Evolutionary conservation across 2,888 invertebrate species (phyloP), one percentile per base, ranked within the genome.

Genomic region (Lasioglossum oenotherae): DNA sequence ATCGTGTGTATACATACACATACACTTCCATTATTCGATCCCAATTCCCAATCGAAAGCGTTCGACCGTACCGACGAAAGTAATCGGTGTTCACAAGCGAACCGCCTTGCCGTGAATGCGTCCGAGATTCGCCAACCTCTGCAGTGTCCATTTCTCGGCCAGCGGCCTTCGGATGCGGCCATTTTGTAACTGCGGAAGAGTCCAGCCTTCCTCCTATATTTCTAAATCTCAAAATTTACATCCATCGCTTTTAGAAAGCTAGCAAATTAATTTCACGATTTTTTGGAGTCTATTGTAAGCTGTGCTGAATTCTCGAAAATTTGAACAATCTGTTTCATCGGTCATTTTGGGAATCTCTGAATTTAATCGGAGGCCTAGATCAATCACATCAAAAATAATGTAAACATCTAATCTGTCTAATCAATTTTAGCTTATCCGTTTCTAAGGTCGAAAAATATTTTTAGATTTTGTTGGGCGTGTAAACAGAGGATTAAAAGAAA

Each of bases 81-180:
- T 74, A 84, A 84, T 84, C 60, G 79, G 71, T 38, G 84, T 71
- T 84, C 71, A 49, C 14, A 78, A 19, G 4, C 74, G 49, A 46
- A 35, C 41, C 72, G 19, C 10, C 53, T 35, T 64, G 19, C 10
- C 53, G n/a, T 6, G 69, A 69, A 78, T 46, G 74, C 57, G 38
- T 27, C 4, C 41, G 46, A 38, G 67, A 84, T 71, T 83, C 84
- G 38, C 64, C 31, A 44, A 44, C 44, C 78, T 38, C 78, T 38
- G 23, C 31, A 57, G 53, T 23, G 41, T 5, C 38, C 69, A 67
- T 38, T 67, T 74, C 69, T 74, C 67, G 41, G 46, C 44, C 84
- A 10, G 19, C 67, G 57, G 60, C 75, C 53, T 27, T 67, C 31
- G 3, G 23, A 35, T 10, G 19, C 31, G 31, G 19, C 67, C 35